Evolutionary conservation across 2,888 invertebrate species (phyloP).

Genomic region (Cerastoderma edule): DNA sequence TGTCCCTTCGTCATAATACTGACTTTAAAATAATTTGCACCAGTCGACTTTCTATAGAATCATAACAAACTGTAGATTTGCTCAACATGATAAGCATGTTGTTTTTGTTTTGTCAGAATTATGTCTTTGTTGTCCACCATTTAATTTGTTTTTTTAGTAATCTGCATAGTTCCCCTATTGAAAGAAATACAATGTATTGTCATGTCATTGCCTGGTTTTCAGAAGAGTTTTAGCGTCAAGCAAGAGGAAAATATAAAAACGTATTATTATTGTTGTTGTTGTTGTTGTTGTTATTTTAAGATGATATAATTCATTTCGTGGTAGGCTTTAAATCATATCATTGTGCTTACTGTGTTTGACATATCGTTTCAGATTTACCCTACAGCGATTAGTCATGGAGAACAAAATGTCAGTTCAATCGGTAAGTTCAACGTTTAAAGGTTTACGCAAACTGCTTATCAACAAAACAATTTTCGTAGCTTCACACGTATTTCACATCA

Average conservation of each 20-base stretch:
- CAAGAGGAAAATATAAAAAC: neutral
- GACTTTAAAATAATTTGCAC: too few relatives aligned
- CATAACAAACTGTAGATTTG: too few relatives aligned
- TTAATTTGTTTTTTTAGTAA: too few relatives aligned
- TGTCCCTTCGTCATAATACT: too few relatives aligned
- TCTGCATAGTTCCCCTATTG: too few relatives aligned
- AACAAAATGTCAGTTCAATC: conserved; percentile 33
- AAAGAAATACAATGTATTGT: too few relatives aligned
- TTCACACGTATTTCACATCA: neutral
- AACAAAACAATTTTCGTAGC: neutral
- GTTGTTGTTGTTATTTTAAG: neutral
- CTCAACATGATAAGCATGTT: too few relatives aligned
- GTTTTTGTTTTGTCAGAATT: too few relatives aligned
- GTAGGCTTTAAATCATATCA: neutral
- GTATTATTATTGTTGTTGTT: neutral
- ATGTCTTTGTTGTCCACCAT: too few relatives aligned
- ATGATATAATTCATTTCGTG: neutral
- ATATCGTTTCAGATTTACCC: neutral
- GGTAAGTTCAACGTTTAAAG: conserved; percentile 15
- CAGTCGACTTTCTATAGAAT: too few relatives aligned
- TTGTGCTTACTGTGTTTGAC: neutral
- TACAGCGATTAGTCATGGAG: neutral
- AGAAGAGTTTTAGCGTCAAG: neutral
- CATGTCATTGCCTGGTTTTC: neutral
- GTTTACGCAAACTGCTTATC: neutral